These are phyloP conservation scores for Solen grandis DNA, from an alignment of 1,140 invertebrate genomes.

Conservation along the genomic window DNA sequence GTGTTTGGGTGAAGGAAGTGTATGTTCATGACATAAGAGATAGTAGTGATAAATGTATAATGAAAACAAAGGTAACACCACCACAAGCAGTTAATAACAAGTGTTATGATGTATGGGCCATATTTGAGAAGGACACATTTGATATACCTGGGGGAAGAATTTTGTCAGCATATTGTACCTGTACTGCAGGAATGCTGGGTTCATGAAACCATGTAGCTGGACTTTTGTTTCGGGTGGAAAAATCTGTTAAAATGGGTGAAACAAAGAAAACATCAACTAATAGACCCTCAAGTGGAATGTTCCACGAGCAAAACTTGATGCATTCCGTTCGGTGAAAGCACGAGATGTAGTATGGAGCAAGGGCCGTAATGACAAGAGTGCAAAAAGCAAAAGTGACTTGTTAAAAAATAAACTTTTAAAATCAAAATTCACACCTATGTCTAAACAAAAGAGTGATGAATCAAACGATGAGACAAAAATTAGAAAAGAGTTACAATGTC, in stretches of 20 bases:
- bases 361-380: no score
- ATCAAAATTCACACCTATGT: slow-evolving; percentile 9
- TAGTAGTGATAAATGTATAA: slow-evolving; percentile 26
- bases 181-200: slow-evolving; percentile 32
- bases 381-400: no score
- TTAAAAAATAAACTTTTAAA: no score
- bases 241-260: no score
- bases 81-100: slow-evolving; percentile 34
- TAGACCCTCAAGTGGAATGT: no score
- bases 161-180: not conserved
- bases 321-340: no score
- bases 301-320: no score
- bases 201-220: slow-evolving; percentile 38
- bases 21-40: slow-evolving; percentile 14
- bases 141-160: slow-evolving; percentile 21
- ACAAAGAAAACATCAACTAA: no score
- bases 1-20: slow-evolving; percentile 30
- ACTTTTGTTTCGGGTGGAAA: no score
- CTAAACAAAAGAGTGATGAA: not conserved
- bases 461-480: not conserved
- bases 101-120: slow-evolving; percentile 36
- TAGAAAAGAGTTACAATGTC: not conserved
- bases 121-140: not conserved
- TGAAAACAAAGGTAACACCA: slow-evolving; percentile 25
- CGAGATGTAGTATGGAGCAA: no score